Evolutionary conservation across 2,888 invertebrate genomes (phyloP).

Genomic region (Agrochola lota): DNA sequence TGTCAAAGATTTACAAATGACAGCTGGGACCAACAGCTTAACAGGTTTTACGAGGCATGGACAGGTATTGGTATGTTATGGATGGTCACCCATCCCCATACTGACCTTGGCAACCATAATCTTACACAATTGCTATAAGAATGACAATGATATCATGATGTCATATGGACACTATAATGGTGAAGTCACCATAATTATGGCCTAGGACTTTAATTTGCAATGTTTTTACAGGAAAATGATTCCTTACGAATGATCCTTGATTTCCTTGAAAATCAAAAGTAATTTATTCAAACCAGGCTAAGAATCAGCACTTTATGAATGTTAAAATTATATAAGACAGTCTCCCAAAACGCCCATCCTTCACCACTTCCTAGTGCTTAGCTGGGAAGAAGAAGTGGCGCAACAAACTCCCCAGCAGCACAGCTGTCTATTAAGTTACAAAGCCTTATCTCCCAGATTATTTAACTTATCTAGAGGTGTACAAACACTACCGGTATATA

Average conservation of each 20-base stretch:
- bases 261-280: background rate
- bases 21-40: background rate
- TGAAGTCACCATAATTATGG: slow-evolving; percentile 38
- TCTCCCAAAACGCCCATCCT: background rate
- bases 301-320: background rate
- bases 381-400: too few relatives aligned
- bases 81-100: background rate
- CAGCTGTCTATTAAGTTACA: background rate
- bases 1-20: background rate
- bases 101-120: background rate
- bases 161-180: background rate
- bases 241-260: too few relatives aligned
- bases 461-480: too few relatives aligned
- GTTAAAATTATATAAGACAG: background rate
- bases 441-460: background rate
- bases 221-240: background rate
- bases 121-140: slow-evolving; percentile 15
- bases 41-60: too few relatives aligned
- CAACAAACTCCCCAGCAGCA: background rate
- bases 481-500: background rate
- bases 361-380: too few relatives aligned
- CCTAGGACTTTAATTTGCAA: background rate
- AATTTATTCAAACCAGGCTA: background rate
- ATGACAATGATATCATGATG: slow-evolving; percentile 32
- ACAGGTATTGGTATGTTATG: too few relatives aligned